Conservation (phyloP, 2,797 vertebrate genomes). For the Sitta carolinensis region DNA sequence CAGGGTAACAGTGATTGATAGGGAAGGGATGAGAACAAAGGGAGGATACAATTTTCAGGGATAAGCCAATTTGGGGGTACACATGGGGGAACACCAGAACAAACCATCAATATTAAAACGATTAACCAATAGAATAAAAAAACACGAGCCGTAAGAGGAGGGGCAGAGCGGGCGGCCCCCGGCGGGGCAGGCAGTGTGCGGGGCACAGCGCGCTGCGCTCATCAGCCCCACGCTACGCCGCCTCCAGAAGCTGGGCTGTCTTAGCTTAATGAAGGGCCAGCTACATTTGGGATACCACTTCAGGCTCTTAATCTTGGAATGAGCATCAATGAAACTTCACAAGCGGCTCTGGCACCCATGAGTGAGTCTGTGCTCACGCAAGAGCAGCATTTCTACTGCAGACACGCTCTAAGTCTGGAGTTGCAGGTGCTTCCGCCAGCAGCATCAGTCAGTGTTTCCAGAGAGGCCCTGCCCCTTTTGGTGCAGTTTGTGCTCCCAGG, state of each 20-base stretch:
- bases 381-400: background rate
- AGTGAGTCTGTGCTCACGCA: background rate
- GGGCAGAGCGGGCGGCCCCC: background rate
- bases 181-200: fast-evolving
- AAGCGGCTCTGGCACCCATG: background rate
- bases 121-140: too few relatives aligned
- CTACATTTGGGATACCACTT: background rate
- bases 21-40: too few relatives aligned
- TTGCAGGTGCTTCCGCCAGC: background rate
- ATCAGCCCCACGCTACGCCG: background rate
- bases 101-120: too few relatives aligned
- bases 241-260: background rate
- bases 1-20: too few relatives aligned
- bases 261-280: background rate
- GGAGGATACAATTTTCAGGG: too few relatives aligned
- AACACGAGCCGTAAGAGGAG: too few relatives aligned
- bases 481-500: background rate
- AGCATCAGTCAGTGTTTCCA: background rate
- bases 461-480: background rate
- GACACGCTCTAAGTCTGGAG: background rate
- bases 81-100: too few relatives aligned
- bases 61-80: too few relatives aligned
- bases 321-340: background rate
- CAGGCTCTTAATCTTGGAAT: background rate
- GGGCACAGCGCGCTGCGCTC: fast-evolving